A percentile compares a stretch with the other conserved stretches of the same genome.
Conservation (phyloP, 2,113 vertebrate genomes). For the Catharus minimus region DNA sequence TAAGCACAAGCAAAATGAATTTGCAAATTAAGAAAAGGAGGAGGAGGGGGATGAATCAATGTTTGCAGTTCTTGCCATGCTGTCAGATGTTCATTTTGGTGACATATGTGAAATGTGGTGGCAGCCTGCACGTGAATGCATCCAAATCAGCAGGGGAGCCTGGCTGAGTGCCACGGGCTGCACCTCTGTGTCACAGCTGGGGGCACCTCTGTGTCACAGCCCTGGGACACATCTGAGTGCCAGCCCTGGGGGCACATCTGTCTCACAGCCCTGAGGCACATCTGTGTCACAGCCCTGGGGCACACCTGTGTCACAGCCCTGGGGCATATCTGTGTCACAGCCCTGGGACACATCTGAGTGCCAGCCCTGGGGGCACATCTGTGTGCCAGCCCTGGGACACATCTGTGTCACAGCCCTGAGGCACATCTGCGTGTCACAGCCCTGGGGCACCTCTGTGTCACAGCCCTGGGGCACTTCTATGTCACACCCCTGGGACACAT, state of each 20-base stretch:
- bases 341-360: too few relatives aligned
- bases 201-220: too few relatives aligned
- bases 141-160: background rate
- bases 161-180: accelerated
- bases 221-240: too few relatives aligned
- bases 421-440: too few relatives aligned
- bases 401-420: too few relatives aligned
- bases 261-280: too few relatives aligned
- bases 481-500: background rate
- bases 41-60: background rate
- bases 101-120: background rate
- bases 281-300: background rate
- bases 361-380: too few relatives aligned
- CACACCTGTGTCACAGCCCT: background rate
- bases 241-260: too few relatives aligned
- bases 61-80: background rate
- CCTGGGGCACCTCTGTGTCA: background rate
- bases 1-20: background rate
- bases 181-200: background rate
- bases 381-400: too few relatives aligned
- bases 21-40: background rate
- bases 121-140: background rate
- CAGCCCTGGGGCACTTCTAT: background rate
- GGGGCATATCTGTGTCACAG: too few relatives aligned
- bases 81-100: slow-evolving; percentile 18